Evolutionary conservation across 37 sponge, comb jelly and placozoan species (phyloP).

Genomic region (Bolinopsis microptera): DNA sequence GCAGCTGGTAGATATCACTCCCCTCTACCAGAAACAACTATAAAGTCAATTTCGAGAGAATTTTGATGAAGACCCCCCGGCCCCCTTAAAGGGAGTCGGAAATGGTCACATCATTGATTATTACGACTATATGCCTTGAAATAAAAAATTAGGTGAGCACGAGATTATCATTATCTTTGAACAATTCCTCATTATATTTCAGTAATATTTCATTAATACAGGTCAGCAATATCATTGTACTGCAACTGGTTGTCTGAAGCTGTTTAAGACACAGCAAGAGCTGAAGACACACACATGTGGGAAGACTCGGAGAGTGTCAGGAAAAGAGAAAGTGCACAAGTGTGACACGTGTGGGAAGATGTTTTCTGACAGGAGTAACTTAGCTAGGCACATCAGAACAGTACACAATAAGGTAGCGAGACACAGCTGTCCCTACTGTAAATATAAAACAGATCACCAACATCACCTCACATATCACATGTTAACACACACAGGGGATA

Average conservation of each 20-base stretch:
- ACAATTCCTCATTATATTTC: neutral
- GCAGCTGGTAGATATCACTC: too few species aligned
- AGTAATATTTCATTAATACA: neutral
- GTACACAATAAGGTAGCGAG: neutral
- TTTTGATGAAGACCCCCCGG: too few species aligned
- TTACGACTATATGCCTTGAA: neutral
- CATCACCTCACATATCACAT: neutral
- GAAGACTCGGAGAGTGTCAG: neutral
- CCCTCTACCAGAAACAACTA: too few species aligned
- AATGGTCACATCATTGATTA: too few species aligned
- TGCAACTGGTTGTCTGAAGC: neutral
- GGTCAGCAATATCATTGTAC: neutral
- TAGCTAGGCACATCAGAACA: neutral
- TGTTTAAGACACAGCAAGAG: neutral
- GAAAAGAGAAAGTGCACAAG: neutral
- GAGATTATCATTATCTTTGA: too few species aligned
- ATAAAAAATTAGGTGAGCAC: neutral
- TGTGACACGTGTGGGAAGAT: neutral
- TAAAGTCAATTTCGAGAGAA: too few species aligned
- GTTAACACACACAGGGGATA: neutral
- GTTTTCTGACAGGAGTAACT: neutral
- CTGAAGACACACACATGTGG: neutral
- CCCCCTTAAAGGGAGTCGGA: too few species aligned
- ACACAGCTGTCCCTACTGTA: neutral
- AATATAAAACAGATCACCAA: neutral